Percentiles rank a stretch among this genome's conserved stretches.
Conservation (phyloP, 2,888 invertebrate species). For the Bibio marci region DNA sequence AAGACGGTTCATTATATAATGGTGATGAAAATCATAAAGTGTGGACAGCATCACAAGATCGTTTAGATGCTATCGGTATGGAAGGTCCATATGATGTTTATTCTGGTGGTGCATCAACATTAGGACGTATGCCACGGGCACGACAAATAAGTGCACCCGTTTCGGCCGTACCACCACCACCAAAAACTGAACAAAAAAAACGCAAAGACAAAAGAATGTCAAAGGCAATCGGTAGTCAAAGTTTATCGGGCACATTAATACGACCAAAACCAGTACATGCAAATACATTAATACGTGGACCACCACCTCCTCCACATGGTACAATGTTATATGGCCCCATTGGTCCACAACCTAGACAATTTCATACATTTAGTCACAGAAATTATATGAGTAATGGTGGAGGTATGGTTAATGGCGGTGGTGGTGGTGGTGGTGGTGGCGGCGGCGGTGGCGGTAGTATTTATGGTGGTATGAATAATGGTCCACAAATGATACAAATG, state of each 20-base stretch:
- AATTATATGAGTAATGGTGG: slow-evolving; percentile 12
- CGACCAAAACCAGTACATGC: slow-evolving; percentile 29
- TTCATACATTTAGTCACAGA: slow-evolving; percentile 35
- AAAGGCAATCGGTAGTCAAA: slow-evolving; percentile 25
- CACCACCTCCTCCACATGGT: slow-evolving; percentile 17
- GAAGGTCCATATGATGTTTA: slow-evolving; percentile 56
- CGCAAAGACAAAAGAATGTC: slow-evolving; percentile 28
- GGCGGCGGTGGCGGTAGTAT: slow-evolving; percentile 24
- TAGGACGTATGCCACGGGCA: slow-evolving; percentile 52
- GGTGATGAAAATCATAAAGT: slow-evolving; percentile 90
- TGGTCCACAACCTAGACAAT: slow-evolving; percentile 24
- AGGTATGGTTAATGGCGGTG: slow-evolving; percentile 12
- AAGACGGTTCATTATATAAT: slow-evolving; percentile 65
- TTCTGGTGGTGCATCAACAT: slow-evolving; percentile 31
- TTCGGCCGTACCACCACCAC: slow-evolving; percentile 71
- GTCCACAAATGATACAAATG: slow-evolving; percentile 23
- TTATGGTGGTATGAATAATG: slow-evolving; percentile 23
- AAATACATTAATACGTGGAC: slow-evolving; percentile 18
- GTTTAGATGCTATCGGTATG: slow-evolving; percentile 44
- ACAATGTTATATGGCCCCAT: slow-evolving; percentile 30
- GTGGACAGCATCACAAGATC: slow-evolving; percentile 69
- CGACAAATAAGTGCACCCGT: slow-evolving; percentile 66
- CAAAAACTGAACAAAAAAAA: slow-evolving; percentile 47
- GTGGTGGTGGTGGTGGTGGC: slow-evolving; percentile 32
- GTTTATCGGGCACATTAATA: slow-evolving; percentile 28